Conservation (phyloP, 2,113 vertebrate species). For the Elgaria multicarinata region DNA sequence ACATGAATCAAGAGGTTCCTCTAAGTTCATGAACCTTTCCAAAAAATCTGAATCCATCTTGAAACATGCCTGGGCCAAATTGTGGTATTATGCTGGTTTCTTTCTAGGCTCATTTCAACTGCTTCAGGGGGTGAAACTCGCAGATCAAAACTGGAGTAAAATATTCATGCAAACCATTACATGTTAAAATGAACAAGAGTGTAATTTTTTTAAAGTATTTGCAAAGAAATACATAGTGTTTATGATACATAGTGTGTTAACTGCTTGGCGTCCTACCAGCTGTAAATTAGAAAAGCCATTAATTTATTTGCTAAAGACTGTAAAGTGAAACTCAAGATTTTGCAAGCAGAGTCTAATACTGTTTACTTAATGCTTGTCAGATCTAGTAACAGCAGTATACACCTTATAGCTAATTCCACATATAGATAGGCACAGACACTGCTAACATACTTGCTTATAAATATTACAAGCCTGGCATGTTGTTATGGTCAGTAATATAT, state of each 20-base stretch:
- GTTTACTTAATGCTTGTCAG: not conserved
- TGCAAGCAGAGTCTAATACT: slow-evolving; percentile 11
- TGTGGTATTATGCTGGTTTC: not conserved
- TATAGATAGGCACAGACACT: not conserved
- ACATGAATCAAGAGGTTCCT: not conserved
- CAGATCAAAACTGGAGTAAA: slow-evolving; percentile 16
- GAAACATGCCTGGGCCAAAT: slow-evolving; percentile 4
- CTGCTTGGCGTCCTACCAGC: slow-evolving; percentile 23
- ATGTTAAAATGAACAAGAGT: not conserved
- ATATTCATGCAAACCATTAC: slow-evolving; percentile 2
- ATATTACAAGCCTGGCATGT: not conserved
- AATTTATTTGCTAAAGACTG: slow-evolving; percentile 1
- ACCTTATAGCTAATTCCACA: slow-evolving; percentile 20
- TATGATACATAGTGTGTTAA: not conserved
- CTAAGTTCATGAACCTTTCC: slow-evolving; percentile 4
- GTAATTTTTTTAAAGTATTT: slow-evolving; percentile 13
- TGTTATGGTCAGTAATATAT: not conserved
- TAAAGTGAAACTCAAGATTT: slow-evolving; percentile 8
- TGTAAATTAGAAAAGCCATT: slow-evolving; percentile 34
- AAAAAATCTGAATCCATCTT: not conserved
- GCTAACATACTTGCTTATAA: not conserved
- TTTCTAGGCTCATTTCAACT: not conserved
- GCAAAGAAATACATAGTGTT: slow-evolving; percentile 26
- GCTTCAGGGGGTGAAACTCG: not conserved
- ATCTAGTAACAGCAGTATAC: slow-evolving; percentile 29